Conservation (phyloP, 2,113 vertebrate genomes). For the Brachionichthys hirsutus region DNA sequence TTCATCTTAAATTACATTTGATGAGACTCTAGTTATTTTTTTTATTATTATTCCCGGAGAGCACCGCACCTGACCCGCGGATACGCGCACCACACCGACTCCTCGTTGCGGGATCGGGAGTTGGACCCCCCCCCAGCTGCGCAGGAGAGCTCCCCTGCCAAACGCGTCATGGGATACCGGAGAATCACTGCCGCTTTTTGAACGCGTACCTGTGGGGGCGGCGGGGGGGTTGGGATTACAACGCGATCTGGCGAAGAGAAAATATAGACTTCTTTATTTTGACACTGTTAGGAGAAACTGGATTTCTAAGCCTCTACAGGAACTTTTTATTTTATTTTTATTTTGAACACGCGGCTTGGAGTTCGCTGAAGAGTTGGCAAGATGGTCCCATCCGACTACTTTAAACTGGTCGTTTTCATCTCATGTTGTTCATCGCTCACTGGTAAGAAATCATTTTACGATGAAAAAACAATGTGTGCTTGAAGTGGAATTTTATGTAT, state of each 20-base stretch:
- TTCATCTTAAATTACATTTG: background rate
- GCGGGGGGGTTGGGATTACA: slow-evolving; percentile 33
- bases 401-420: slow-evolving; percentile 50
- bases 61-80: slow-evolving; percentile 78
- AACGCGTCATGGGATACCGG: slow-evolving; percentile 49
- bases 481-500: background rate
- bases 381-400: slow-evolving; percentile 59
- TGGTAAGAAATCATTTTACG: slow-evolving; percentile 65
- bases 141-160: slow-evolving; percentile 49
- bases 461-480: slow-evolving; percentile 5
- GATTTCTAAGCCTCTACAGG: slow-evolving; percentile 2
- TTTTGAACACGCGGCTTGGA: slow-evolving; percentile 21
- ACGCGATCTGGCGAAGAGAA: background rate
- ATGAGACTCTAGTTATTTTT: background rate
- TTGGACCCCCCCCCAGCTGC: slow-evolving; percentile 9
- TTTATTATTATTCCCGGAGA: slow-evolving; percentile 1
- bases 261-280: background rate
- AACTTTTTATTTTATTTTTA: slow-evolving; percentile 8
- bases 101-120: slow-evolving; percentile 31
- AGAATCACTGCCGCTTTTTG: slow-evolving; percentile 12
- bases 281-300: background rate
- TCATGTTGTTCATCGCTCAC: slow-evolving; percentile 44
- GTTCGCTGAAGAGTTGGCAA: slow-evolving; percentile 38
- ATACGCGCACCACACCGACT: slow-evolving; percentile 35
- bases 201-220: slow-evolving; percentile 45